These are phyloP conservation scores for Prionchulus punctatus DNA, from an alignment of 2,888 invertebrate species.

Conservation along the genomic window DNA sequence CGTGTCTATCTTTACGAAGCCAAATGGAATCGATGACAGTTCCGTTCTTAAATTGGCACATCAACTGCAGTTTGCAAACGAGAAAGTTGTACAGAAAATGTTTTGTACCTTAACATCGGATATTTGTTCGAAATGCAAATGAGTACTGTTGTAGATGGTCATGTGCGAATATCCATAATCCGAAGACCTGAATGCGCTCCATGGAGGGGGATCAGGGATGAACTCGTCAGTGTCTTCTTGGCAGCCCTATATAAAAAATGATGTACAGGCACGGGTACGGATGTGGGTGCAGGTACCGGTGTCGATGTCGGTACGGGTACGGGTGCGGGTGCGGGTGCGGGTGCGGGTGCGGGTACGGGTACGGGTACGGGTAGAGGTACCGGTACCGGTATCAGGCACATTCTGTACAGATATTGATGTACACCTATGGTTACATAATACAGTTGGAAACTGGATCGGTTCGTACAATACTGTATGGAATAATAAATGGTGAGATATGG, in stretches of 20 bases:
- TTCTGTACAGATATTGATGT: no score
- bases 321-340: neutral
- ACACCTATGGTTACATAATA: no score
- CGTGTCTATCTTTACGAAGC: conserved; percentile 21
- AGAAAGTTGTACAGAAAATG: no score
- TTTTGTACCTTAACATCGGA: conserved; percentile 38
- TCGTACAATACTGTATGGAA: no score
- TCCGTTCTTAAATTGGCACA: conserved; percentile 25
- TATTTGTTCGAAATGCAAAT: conserved; percentile 73
- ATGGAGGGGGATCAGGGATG: conserved; percentile 45
- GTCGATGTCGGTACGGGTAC: neutral
- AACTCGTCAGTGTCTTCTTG: conserved; percentile 65
- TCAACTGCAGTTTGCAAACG: neutral
- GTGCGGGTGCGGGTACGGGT: neutral
- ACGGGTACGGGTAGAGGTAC: neutral
- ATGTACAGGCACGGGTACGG: neutral
- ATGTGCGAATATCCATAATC: conserved; percentile 86
- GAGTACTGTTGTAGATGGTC: conserved; percentile 53
- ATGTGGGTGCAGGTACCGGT: neutral
- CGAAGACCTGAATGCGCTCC: conserved; percentile 66
- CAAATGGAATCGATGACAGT: conserved; percentile 32
- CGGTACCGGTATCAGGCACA: no score
- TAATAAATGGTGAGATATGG: no score
- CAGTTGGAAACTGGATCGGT: no score
- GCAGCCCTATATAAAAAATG: conserved; percentile 51